phyloP scores from a whole-genome alignment of 1,140 invertebrate species.

The Coelopa frigida region DNA sequence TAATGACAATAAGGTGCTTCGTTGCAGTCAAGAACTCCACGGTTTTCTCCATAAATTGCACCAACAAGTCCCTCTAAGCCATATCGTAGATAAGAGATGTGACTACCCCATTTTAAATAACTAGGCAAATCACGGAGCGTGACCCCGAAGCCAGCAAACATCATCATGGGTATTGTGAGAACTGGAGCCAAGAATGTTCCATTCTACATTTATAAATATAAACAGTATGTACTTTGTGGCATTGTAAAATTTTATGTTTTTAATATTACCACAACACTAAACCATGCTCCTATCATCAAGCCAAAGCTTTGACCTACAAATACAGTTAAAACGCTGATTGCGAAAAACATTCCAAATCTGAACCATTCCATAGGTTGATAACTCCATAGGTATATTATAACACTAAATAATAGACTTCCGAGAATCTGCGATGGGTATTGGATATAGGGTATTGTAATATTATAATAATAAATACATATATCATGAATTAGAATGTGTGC shows the following conservation, averaged over 20 bases:
- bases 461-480: too few species aligned
- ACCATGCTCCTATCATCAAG: conserved; percentile 77
- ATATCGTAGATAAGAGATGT: conserved; percentile 80
- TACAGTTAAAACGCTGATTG: conserved; percentile 70
- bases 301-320: conserved; percentile 86
- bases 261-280: conserved; percentile 65
- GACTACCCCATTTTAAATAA: conserved; percentile 81
- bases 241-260: too few species aligned
- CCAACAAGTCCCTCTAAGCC: conserved; percentile 75
- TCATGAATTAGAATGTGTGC: conserved; percentile 14
- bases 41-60: conserved; percentile 74
- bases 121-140: conserved; percentile 65
- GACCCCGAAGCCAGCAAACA: conserved; percentile 80
- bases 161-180: conserved; percentile 75
- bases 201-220: conserved; percentile 55
- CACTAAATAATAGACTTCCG: conserved; percentile 68
- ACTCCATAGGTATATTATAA: conserved; percentile 82
- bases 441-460: neutral
- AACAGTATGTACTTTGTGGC: neutral
- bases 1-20: conserved; percentile 65
- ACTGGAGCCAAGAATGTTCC: conserved; percentile 75
- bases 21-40: conserved; percentile 57
- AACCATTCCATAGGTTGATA: conserved; percentile 68
- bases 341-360: conserved; percentile 76
- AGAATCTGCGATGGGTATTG: conserved; percentile 50